A percentile compares a stretch with the other conserved stretches of the same genome.
Conservation (phyloP, 2,888 invertebrate species). For the Atherix ibis region DNA sequence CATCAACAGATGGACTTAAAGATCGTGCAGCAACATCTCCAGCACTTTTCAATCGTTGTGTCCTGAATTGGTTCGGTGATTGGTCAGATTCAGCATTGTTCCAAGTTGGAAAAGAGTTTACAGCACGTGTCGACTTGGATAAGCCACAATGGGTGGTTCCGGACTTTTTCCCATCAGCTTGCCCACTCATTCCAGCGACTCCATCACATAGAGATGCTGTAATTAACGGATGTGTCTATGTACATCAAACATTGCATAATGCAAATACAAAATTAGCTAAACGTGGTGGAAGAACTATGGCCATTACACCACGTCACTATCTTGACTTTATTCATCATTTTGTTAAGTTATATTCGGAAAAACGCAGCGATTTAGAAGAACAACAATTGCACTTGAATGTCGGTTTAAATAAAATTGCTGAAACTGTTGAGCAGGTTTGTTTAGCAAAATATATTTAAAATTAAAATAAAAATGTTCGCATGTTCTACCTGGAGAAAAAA, state of each 20-base stretch:
- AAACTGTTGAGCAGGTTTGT: conserved; percentile 80
- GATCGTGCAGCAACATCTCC: conserved; percentile 98
- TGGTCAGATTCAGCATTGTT: conserved; percentile 94
- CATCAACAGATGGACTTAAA: conserved; percentile 93
- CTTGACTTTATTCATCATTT: conserved; percentile 99
- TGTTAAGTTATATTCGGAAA: conserved; percentile 93
- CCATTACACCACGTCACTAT: conserved; percentile 95
- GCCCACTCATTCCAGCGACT: conserved; percentile 54
- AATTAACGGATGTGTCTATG: conserved; percentile 97
- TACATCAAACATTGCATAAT: conserved; percentile 91
- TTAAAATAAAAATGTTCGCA: too few relatives aligned
- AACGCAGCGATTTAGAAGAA: conserved; percentile 94
- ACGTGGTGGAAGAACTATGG: conserved; percentile 88
- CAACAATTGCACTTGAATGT: conserved; percentile 98
- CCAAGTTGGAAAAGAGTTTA: conserved; percentile 95
- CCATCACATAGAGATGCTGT: conserved; percentile 88
- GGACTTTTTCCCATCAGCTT: conserved; percentile 79
- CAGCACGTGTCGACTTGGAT: conserved; percentile 87
- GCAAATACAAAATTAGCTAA: conserved; percentile 84
- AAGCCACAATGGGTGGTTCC: conserved; percentile 72
- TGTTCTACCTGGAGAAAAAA: too few relatives aligned
- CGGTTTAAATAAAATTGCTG: conserved; percentile 95
- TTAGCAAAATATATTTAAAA: background rate
- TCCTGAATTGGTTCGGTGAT: conserved; percentile 99
- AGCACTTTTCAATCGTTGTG: conserved; percentile 96